Evolutionary conservation across 2,888 invertebrate species (phyloP), one percentile per base, ranked within the genome.

Genomic region (Actias luna): DNA sequence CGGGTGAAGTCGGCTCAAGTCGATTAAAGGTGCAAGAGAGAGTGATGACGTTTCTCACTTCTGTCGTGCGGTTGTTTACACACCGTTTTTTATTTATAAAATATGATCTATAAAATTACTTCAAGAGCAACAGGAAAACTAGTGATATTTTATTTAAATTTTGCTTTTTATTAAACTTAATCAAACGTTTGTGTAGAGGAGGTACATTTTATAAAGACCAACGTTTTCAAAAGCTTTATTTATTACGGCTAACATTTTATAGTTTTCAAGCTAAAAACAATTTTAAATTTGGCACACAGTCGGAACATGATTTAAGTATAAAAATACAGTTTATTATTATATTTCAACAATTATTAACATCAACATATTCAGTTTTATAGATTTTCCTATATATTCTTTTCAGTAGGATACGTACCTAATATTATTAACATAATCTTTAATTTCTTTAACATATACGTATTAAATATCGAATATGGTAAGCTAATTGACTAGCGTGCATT

Each of bases 261-360:
- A 46, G 18, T 46, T 46, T 50, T 50, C 46, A 50, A 50, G 22
- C 25, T 50, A 50, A 50, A 25, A 25, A 50, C 25, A 50, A 50
- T 50, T 50, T 50, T 52, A 61, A 55, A 22, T 62, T 58, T 58
- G 57, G 58, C 39, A 57, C 61, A 42, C 36, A 58, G 46, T 42
- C 7, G 18, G 42, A 42, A 42, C 18, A n/a, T 18, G 42, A 31
- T 35, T 59, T 55, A 61, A 33, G 60, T 61, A 60, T 25, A 61
- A 64, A 58, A 55, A 36, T 58, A 60, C 57, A 63, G 18, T 42
- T 50, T 55, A 33, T 12, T 27, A 63, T 58, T 39, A 57, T 35
- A 58, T 52, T 42, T 62, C 42, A 62, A 58, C 61, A 62, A 31
- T 58, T 22, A 7, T 18, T 58, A 58, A 62, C 61, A 33, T 42